Evolutionary conservation across 2,113 vertebrate species (phyloP).

Genomic region (Ramphastos sulfuratus): DNA sequence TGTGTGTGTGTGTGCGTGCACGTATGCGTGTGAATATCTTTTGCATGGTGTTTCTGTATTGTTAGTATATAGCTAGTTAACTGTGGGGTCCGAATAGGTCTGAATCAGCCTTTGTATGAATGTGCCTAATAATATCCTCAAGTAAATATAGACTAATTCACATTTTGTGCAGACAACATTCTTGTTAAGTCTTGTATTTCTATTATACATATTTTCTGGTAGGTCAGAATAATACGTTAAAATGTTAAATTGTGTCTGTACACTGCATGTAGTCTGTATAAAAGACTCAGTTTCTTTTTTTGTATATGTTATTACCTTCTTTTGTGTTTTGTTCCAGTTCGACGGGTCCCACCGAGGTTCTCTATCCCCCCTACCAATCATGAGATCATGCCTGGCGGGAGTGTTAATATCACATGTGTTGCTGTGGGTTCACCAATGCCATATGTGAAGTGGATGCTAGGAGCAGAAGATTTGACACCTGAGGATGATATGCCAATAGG

Average conservation of each 20-base stretch:
- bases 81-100: slow-evolving; percentile 72
- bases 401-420: slow-evolving; percentile 98
- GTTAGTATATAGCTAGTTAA: slow-evolving; percentile 78
- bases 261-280: slow-evolving; percentile 71
- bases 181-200: slow-evolving; percentile 62
- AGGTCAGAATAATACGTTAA: slow-evolving; percentile 19
- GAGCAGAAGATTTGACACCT: slow-evolving; percentile 95
- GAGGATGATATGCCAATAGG: slow-evolving; percentile 99
- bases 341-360: slow-evolving; percentile 95
- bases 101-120: slow-evolving; percentile 75
- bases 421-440: slow-evolving; percentile 99
- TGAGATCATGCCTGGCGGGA: slow-evolving; percentile 99
- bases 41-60: slow-evolving; percentile 87
- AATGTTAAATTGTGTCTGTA: slow-evolving; percentile 69
- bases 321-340: slow-evolving; percentile 88
- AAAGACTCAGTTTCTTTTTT: slow-evolving; percentile 3
- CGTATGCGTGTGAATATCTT: slow-evolving; percentile 67
- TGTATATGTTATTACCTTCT: slow-evolving; percentile 74
- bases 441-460: slow-evolving; percentile 99
- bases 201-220: slow-evolving; percentile 56
- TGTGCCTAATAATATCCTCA: slow-evolving; percentile 68
- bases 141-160: slow-evolving; percentile 61
- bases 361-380: slow-evolving; percentile 98
- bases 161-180: slow-evolving; percentile 74
- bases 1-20: not conserved